Evolutionary conservation across 2,113 vertebrate genomes (phyloP).

Genomic region (Colossoma macropomum): DNA sequence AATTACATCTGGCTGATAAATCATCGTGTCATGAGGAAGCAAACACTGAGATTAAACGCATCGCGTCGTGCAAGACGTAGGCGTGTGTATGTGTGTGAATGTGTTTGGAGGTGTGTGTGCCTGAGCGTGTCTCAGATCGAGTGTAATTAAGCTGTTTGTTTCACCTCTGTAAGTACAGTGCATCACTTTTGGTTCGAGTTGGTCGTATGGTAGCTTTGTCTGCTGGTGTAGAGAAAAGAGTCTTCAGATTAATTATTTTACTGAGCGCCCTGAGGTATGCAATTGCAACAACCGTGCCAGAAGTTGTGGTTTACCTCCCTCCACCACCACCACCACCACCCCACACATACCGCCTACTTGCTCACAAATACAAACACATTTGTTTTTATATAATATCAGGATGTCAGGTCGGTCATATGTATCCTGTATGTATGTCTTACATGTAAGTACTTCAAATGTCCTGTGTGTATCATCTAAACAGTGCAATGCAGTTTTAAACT

Average conservation of each 20-base stretch:
- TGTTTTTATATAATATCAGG: too few relatives aligned
- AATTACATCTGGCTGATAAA: slow-evolving; percentile 72
- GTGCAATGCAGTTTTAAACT: too few relatives aligned
- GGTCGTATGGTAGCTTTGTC: not conserved
- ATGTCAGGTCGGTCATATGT: too few relatives aligned
- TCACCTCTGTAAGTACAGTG: not conserved
- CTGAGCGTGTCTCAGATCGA: not conserved
- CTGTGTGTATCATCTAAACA: not conserved
- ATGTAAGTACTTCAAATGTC: slow-evolving; percentile 32
- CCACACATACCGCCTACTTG: slow-evolving; percentile 29
- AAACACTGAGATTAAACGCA: slow-evolving; percentile 71
- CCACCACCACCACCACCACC: not conserved
- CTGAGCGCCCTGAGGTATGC: slow-evolving; percentile 65
- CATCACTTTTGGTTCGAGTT: not conserved
- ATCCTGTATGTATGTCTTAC: not conserved
- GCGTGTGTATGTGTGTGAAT: slow-evolving; percentile 37
- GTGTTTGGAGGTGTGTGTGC: slow-evolving; percentile 43
- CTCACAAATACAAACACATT: slow-evolving; percentile 55
- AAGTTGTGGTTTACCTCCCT: slow-evolving; percentile 41
- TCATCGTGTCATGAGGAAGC: slow-evolving; percentile 65
- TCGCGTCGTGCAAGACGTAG: slow-evolving; percentile 26
- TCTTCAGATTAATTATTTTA: slow-evolving; percentile 13
- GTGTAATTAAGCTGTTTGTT: not conserved
- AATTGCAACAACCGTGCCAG: slow-evolving; percentile 71
- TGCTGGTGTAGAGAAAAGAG: not conserved